Percentiles rank a stretch among this genome's conserved stretches.
phyloP scores from a whole-genome alignment of 2,113 vertebrate species.

The Agelaius phoeniceus region DNA sequence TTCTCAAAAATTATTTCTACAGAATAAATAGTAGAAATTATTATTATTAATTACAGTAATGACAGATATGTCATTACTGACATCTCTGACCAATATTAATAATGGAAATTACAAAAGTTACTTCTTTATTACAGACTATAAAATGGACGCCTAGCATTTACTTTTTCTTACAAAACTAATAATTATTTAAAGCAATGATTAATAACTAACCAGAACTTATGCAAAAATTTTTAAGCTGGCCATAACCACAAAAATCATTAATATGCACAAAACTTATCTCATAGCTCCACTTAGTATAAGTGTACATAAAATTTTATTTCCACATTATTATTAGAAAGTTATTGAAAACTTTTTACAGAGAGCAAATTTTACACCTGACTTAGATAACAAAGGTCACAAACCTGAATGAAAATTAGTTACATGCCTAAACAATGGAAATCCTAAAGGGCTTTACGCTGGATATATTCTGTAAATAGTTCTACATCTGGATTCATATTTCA shows the following conservation, averaged over 20 bases:
- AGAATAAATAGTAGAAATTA: no score
- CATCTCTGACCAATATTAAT: not conserved
- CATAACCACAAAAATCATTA: not conserved
- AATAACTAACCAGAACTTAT: not conserved
- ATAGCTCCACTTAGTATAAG: not conserved
- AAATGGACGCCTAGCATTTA: not conserved
- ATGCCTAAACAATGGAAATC: not conserved
- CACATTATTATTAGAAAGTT: not conserved
- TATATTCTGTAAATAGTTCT: not conserved
- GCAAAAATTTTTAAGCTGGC: not conserved
- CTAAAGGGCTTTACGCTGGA: not conserved
- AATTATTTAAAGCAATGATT: not conserved
- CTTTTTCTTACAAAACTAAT: not conserved
- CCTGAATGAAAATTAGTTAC: not conserved
- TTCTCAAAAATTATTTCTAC: not conserved
- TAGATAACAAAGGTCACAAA: not conserved
- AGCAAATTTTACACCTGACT: not conserved
- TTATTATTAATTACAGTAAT: no score
- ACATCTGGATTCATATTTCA: not conserved
- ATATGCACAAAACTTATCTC: not conserved
- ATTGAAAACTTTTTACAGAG: not conserved
- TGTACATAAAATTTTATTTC: not conserved
- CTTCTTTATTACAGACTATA: not conserved
- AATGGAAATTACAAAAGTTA: not conserved
- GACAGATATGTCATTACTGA: not conserved